A percentile compares a stretch with the other conserved stretches of the same genome.
Conservation (phyloP, 2,113 vertebrate species). For the Oenanthe melanoleuca region DNA sequence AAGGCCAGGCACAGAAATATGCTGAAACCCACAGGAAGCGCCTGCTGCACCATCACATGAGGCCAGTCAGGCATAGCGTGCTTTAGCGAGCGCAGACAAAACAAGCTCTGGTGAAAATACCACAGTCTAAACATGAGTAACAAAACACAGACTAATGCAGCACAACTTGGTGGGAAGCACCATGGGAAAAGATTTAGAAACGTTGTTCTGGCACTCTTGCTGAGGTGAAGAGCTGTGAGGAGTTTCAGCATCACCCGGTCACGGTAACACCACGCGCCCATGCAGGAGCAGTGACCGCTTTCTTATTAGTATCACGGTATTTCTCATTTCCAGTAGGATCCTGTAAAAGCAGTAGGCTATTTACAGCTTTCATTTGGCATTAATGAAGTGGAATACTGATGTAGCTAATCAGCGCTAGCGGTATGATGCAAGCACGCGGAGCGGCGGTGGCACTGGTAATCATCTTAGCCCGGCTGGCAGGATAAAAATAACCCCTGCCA, state of each 20-base stretch:
- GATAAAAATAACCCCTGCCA: slow-evolving; percentile 47
- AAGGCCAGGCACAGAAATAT: neutral
- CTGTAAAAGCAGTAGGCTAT: slow-evolving; percentile 26
- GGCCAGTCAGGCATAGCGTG: slow-evolving; percentile 13
- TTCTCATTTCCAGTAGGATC: slow-evolving; percentile 6
- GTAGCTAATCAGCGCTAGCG: slow-evolving; percentile 38
- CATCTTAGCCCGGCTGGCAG: slow-evolving; percentile 11
- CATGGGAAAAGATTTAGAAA: slow-evolving; percentile 40
- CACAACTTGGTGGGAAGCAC: slow-evolving; percentile 10
- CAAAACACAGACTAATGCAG: slow-evolving; percentile 49
- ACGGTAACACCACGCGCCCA: neutral
- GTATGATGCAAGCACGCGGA: neutral
- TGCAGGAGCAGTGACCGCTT: neutral
- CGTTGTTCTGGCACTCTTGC: neutral
- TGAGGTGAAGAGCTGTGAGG: neutral
- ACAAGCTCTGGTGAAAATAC: slow-evolving; percentile 58
- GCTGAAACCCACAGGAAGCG: slow-evolving; percentile 36
- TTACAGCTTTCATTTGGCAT: slow-evolving; percentile 47
- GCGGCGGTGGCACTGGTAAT: neutral
- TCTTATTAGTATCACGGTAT: neutral
- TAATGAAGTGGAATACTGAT: slow-evolving; percentile 65
- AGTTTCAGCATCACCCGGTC: accelerated
- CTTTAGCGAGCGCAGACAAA: slow-evolving; percentile 50
- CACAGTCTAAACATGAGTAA: slow-evolving; percentile 37
- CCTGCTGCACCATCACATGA: slow-evolving; percentile 16